phyloP scores from a whole-genome alignment of 2,113 vertebrate genomes.

The Dendrocopos noguchii region DNA sequence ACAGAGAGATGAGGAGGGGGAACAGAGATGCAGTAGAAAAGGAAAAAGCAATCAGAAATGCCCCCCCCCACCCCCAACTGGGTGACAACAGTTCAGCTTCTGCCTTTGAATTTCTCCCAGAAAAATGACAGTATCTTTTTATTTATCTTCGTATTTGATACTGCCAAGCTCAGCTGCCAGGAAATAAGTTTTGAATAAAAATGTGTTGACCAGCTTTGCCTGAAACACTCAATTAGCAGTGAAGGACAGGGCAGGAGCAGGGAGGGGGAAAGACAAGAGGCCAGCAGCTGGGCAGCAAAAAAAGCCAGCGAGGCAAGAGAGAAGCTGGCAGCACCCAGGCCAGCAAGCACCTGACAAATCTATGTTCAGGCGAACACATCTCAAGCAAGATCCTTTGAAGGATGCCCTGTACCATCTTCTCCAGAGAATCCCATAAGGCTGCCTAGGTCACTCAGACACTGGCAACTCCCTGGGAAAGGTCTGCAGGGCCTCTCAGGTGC shows the following conservation, averaged over 20 bases:
- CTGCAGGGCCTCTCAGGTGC: not conserved
- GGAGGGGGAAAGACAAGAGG: not conserved
- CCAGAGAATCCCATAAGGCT: not conserved
- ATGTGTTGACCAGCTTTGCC: slow-evolving; percentile 29
- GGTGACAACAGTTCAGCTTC: not conserved
- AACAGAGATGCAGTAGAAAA: not conserved
- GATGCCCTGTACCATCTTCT: not conserved
- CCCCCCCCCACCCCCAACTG: not conserved
- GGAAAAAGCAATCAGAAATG: not conserved
- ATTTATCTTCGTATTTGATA: slow-evolving; percentile 8
- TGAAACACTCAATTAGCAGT: not conserved
- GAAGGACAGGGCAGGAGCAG: not conserved
- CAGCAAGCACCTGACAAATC: not conserved
- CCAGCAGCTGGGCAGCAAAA: not conserved
- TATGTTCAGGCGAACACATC: not conserved
- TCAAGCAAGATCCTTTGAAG: not conserved
- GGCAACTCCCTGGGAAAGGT: rapidly evolving
- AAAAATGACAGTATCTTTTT: slow-evolving; percentile 16
- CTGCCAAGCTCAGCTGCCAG: not conserved
- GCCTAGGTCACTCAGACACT: not conserved
- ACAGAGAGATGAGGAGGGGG: not conserved
- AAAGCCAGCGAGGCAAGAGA: not conserved
- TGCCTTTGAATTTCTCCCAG: not conserved
- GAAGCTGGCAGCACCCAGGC: not conserved
- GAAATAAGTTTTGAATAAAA: slow-evolving; percentile 41